Evolutionary conservation across 2,113 vertebrate species (phyloP).

Genomic region (Pholis gunnellus): DNA sequence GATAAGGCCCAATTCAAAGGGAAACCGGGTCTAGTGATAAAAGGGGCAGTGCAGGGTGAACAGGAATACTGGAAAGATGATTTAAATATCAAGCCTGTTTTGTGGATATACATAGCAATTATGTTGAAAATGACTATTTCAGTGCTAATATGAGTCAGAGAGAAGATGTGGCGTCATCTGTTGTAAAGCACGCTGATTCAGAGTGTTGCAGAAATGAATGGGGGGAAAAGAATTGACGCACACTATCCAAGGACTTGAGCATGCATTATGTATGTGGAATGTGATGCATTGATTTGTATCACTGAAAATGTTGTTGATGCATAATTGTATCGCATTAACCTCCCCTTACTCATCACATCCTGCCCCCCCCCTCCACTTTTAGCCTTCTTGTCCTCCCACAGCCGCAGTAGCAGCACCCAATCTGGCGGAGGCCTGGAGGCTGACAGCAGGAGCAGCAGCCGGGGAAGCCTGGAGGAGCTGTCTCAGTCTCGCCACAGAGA

Average conservation of each 20-base stretch:
- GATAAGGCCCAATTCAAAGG: conserved; percentile 54
- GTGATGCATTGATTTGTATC: conserved; percentile 35
- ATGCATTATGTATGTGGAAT: conserved; percentile 40
- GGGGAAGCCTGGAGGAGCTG: conserved; percentile 91
- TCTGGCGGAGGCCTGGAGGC: conserved; percentile 82
- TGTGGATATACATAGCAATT: conserved; percentile 12
- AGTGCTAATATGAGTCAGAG: conserved; percentile 19
- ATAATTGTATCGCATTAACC: conserved; percentile 17
- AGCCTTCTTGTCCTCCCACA: conserved; percentile 87
- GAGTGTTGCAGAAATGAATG: conserved; percentile 29
- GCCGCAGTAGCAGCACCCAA: conserved; percentile 84
- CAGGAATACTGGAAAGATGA: conserved; percentile 46
- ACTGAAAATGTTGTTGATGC: conserved; percentile 21
- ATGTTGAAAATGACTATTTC: conserved; percentile 20
- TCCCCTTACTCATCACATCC: not conserved
- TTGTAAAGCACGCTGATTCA: conserved; percentile 41
- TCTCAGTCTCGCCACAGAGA: conserved; percentile 89
- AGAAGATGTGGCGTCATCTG: conserved; percentile 15
- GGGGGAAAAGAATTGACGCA: conserved; percentile 27
- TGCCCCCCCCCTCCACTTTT: conserved; percentile 11
- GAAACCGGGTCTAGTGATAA: conserved; percentile 39
- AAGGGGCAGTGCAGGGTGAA: conserved; percentile 20
- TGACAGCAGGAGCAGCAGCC: conserved; percentile 93
- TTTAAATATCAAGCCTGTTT: conserved; percentile 39
- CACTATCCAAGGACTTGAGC: not conserved